Percentiles rank a stretch among this genome's conserved stretches.
Conservation (phyloP, 2,113 vertebrate species). For the Larimichthys polyactis region DNA sequence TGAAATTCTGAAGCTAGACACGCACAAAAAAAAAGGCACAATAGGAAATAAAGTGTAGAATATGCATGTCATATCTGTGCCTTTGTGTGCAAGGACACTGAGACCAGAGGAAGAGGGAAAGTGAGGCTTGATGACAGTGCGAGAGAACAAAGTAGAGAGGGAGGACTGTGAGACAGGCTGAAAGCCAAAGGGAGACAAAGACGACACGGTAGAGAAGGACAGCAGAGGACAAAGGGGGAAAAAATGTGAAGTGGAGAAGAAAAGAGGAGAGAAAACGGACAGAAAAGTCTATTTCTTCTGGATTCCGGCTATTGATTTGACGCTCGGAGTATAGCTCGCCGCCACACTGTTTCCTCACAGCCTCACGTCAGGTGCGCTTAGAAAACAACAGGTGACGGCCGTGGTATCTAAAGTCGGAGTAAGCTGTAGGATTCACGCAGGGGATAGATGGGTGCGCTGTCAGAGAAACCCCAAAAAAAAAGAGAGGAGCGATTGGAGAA, state of each 20-base stretch:
- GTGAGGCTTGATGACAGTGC: slow-evolving; percentile 38
- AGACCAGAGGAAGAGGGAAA: slow-evolving; percentile 32
- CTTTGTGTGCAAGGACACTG: slow-evolving; percentile 58
- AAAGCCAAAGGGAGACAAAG: slow-evolving; percentile 58
- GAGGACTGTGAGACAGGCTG: slow-evolving; percentile 56
- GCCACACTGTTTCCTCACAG: slow-evolving; percentile 30
- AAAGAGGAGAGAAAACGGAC: slow-evolving; percentile 10
- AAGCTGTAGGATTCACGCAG: slow-evolving; percentile 29
- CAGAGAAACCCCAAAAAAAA: slow-evolving; percentile 11
- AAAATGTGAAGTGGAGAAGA: not conserved
- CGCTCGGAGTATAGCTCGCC: slow-evolving; percentile 24
- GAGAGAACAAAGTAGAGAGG: slow-evolving; percentile 58
- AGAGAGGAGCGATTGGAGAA: slow-evolving; percentile 11
- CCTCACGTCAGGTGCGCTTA: slow-evolving; percentile 37
- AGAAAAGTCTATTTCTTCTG: slow-evolving; percentile 24
- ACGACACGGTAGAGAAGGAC: slow-evolving; percentile 35
- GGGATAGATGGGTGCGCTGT: slow-evolving; percentile 23
- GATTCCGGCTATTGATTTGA: slow-evolving; percentile 43
- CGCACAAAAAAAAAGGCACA: not conserved
- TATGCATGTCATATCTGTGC: slow-evolving; percentile 38
- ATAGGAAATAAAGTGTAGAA: slow-evolving; percentile 21
- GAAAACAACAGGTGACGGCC: slow-evolving; percentile 61
- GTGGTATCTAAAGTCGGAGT: slow-evolving; percentile 39
- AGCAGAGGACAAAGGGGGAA: slow-evolving; percentile 47
- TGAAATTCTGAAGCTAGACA: slow-evolving; percentile 18